Base-by-base conservation (phyloP, 2,888 invertebrate genomes). In the Metellina segmentata region DNA sequence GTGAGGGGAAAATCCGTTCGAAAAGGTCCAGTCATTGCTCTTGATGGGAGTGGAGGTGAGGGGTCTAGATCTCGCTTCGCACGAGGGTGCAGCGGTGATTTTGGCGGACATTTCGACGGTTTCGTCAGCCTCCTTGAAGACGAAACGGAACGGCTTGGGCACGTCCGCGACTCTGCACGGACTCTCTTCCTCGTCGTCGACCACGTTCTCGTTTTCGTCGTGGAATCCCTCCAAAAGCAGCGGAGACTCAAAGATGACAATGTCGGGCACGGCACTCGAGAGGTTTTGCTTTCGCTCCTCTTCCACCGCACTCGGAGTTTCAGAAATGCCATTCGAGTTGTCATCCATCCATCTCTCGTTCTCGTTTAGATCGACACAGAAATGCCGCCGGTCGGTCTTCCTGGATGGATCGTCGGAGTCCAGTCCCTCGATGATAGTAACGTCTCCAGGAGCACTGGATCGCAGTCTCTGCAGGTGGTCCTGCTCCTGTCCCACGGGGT, bases 11-110 rank as follows among this genome's bases (percentile, higher is more conserved):
- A 77, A 70, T 2, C 20, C 49, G 49, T 11, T 82, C 7, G 82
- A 82, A 82, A 9, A 71, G n/a, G 19, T 51, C n/a, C 69, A 49
- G 19, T 85, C 71, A 61, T 8, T 77, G 19, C 81, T 85, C 81
- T 81, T 90, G 6, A 90, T 34, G 53, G 90, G 90, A 19, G 90
- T 90, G 20, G 85, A 85, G 11, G 90, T 86, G 70, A 90, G 69
- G 6, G 81, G 90, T 13, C 69, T 72, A 4, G 79, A 79, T 81
- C 77, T 34, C 11, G 48, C 52, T 51, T 20, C 6, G 34, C n/a
- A 51, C 11, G 53, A 52, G 6, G 51, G n/a, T 9, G 72, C 49
- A 19, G 61, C 79, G 8, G n/a, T 51, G 52, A n/a, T n/a, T n/a
- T n/a, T n/a, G n/a, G n/a, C n/a, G n/a, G n/a, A n/a, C n/a, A n/a